phyloP scores from a whole-genome alignment of 2,888 invertebrate genomes.

The Erpobdella octoculata region DNA sequence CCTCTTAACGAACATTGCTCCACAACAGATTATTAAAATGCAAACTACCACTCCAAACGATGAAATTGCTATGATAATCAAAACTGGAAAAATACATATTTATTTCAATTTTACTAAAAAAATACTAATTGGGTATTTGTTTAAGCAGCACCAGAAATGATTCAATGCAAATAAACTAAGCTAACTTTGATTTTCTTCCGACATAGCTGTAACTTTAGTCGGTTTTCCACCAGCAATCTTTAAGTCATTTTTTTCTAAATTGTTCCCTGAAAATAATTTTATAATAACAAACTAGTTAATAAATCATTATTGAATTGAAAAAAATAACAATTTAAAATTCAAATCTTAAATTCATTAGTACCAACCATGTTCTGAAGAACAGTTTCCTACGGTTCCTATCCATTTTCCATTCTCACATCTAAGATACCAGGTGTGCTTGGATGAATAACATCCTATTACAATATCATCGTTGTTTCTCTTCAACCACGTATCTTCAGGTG shows the following conservation, averaged over 20 bases:
- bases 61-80: neutral
- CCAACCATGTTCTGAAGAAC: conserved; percentile 11
- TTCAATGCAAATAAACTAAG: neutral
- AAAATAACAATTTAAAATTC: neutral
- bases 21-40: conserved; percentile 1
- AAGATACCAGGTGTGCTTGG: conserved; percentile 28
- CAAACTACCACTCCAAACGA: neutral
- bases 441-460: conserved; percentile 29
- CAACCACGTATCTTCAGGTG: conserved; percentile 19
- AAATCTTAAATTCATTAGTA: neutral
- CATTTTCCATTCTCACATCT: conserved; percentile 31
- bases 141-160: neutral
- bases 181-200: neutral
- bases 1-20: neutral
- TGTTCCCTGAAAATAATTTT: neutral
- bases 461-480: conserved; percentile 27
- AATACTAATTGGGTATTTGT: neutral
- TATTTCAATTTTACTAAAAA: neutral
- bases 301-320: neutral
- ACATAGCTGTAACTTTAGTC: neutral
- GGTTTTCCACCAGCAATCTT: neutral
- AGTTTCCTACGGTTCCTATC: conserved; percentile 32
- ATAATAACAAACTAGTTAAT: neutral
- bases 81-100: neutral
- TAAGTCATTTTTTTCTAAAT: neutral